Percentiles rank a stretch among this genome's conserved stretches.
phyloP scores from a whole-genome alignment of 2,113 vertebrate genomes.

The Periophthalmodon schlosseri region DNA sequence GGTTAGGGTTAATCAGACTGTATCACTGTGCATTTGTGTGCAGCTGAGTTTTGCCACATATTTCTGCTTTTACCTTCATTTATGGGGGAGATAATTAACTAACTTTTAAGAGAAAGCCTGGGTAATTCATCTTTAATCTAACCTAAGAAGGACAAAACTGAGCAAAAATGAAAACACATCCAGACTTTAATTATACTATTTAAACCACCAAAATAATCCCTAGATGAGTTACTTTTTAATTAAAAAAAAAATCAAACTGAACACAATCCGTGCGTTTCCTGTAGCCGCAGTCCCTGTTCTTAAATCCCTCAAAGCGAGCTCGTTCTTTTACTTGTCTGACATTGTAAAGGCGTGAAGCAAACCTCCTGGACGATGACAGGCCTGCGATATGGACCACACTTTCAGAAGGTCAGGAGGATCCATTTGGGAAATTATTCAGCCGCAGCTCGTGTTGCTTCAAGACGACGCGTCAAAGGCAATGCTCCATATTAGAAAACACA shows the following conservation, averaged over 20 bases:
- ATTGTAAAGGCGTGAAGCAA: constrained; percentile 35
- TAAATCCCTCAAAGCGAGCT: background rate
- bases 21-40: too few relatives aligned
- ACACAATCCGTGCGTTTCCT: background rate
- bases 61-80: too few relatives aligned
- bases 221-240: too few relatives aligned
- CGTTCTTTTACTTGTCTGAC: constrained; percentile 13
- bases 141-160: background rate
- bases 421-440: constrained; percentile 74
- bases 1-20: too few relatives aligned
- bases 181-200: too few relatives aligned
- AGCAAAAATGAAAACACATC: too few relatives aligned
- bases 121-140: background rate
- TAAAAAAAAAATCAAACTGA: background rate
- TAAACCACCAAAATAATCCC: too few relatives aligned
- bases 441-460: constrained; percentile 58
- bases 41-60: too few relatives aligned
- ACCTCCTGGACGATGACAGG: constrained; percentile 34
- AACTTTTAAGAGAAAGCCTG: too few relatives aligned
- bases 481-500: constrained; percentile 66
- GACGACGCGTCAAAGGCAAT: constrained; percentile 59
- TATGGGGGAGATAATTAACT: too few relatives aligned
- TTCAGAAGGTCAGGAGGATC: constrained; percentile 72
- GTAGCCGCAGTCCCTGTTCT: background rate
- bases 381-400: constrained; percentile 41